Evolutionary conservation across 2,797 vertebrate species (phyloP).

Genomic region (Potorous gilbertii): DNA sequence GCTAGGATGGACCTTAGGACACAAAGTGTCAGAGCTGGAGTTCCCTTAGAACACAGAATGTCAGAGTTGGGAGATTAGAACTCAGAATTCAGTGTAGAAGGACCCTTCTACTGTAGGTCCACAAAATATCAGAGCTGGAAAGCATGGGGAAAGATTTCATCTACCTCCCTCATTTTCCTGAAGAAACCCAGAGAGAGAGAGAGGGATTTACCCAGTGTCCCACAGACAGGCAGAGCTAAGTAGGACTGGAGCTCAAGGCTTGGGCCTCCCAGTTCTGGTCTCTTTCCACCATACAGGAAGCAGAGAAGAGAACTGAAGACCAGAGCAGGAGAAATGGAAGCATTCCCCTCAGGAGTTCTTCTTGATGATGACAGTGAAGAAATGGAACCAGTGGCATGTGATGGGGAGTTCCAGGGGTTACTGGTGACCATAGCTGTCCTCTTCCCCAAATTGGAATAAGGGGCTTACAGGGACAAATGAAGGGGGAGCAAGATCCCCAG

Average conservation of each 20-base stretch:
- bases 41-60: background rate
- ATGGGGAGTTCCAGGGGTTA: background rate
- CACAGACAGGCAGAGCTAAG: background rate
- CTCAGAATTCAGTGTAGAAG: background rate
- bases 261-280: background rate
- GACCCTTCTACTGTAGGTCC: background rate
- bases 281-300: background rate
- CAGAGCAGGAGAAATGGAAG: background rate
- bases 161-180: background rate
- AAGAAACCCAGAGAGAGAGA: background rate
- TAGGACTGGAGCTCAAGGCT: background rate
- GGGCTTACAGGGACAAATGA: background rate
- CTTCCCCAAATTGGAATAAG: background rate
- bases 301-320: background rate
- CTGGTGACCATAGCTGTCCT: background rate
- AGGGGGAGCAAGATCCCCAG: background rate
- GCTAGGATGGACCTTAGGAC: too few relatives aligned
- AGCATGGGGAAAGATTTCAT: background rate
- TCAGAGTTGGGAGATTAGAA: background rate
- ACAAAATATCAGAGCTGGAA: background rate
- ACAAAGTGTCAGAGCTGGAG: too few relatives aligned
- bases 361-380: background rate
- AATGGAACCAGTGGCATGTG: background rate
- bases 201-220: background rate
- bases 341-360: background rate